Percentiles rank a stretch among this genome's conserved stretches.
phyloP scores from a whole-genome alignment of 2,797 vertebrate species.

The Gadopsis bispinosus region DNA sequence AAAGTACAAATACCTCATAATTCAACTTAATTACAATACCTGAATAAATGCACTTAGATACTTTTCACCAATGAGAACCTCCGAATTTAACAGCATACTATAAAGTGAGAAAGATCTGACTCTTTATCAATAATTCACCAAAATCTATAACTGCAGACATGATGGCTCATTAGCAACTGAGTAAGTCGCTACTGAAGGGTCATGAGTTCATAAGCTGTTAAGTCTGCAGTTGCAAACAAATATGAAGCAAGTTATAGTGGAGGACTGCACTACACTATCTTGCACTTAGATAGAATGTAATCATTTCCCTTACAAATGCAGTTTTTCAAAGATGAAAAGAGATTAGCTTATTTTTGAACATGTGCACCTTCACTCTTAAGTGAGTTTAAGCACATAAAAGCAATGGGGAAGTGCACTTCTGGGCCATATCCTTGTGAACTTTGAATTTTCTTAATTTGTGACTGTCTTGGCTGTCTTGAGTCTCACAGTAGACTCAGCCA shows the following conservation, averaged over 20 bases:
- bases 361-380: not conserved
- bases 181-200: not conserved
- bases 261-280: not conserved
- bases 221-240: not conserved
- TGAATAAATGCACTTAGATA: not conserved
- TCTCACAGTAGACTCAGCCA: slow-evolving; percentile 26
- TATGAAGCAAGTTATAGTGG: not conserved
- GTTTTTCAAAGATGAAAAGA: not conserved
- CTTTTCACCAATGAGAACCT: not conserved
- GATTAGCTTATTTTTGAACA: not conserved
- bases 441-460: slow-evolving; percentile 35
- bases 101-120: not conserved
- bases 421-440: slow-evolving; percentile 20
- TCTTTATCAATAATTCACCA: not conserved
- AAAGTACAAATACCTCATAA: not conserved
- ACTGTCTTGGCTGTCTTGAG: slow-evolving; percentile 20
- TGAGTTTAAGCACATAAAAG: not conserved
- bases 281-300: not conserved
- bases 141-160: not conserved
- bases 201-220: not conserved
- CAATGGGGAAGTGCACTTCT: not conserved
- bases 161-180: not conserved
- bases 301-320: not conserved
- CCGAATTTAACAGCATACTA: not conserved
- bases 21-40: not conserved